Conservation (phyloP, 37 sponge, comb jelly and placozoan species). For the Cladorhizidae sp. region DNA sequence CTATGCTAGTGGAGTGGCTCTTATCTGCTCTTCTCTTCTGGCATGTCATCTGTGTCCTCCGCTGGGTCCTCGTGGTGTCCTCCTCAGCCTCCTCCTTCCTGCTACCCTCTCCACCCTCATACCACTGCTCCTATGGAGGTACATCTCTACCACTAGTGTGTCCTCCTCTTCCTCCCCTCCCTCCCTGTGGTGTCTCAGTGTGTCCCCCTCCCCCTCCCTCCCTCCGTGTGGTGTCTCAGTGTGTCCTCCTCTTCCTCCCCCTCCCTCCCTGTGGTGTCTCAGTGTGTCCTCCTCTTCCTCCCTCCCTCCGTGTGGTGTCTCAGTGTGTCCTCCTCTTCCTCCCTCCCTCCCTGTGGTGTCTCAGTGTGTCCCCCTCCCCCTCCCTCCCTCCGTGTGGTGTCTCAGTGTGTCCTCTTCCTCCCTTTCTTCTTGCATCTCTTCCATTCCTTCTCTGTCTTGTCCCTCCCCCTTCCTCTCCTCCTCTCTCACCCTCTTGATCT, state of each 20-base stretch:
- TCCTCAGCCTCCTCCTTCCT: background rate
- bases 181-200: no score
- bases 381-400: no score
- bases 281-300: no score
- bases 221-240: no score
- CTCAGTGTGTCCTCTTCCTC: background rate
- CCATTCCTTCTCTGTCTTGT: background rate
- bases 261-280: background rate
- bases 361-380: background rate
- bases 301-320: no score
- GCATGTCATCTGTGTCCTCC: slow-evolving; percentile 3
- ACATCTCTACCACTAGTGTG: no score
- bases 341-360: background rate
- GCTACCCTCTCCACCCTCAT: slow-evolving; percentile 2
- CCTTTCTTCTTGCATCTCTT: background rate
- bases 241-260: background rate
- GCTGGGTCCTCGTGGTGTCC: background rate
- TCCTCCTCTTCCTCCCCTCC: background rate
- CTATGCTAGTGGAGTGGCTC: slow-evolving; percentile 29
- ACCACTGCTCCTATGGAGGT: slow-evolving; percentile 18
- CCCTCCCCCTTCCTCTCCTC: background rate
- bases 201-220: no score
- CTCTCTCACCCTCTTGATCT: background rate
- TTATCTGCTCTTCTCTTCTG: background rate
- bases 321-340: background rate